Evolutionary conservation across 2,888 invertebrate species (phyloP).

Genomic region (Isoperla grammatica): DNA sequence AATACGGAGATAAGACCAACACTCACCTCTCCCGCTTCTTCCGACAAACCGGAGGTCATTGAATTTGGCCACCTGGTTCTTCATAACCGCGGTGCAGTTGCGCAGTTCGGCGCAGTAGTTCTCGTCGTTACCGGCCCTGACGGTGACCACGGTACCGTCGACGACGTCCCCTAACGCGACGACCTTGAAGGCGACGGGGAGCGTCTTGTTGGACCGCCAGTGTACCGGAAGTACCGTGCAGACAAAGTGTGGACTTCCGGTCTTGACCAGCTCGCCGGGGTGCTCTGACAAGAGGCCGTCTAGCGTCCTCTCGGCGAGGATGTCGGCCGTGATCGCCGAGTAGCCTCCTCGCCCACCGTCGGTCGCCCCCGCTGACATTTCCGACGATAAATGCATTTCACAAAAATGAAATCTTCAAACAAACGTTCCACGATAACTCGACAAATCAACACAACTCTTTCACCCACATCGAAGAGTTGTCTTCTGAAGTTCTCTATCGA

Average conservation of each 20-base stretch:
- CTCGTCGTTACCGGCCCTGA: slow-evolving; percentile 94
- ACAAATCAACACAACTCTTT: slow-evolving; percentile 3
- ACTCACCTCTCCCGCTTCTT: slow-evolving; percentile 90
- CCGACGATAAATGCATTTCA: slow-evolving; percentile 27
- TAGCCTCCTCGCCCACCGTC: slow-evolving; percentile 22
- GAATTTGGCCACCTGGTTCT: slow-evolving; percentile 96
- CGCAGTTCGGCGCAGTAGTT: slow-evolving; percentile 91
- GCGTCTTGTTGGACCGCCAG: slow-evolving; percentile 95
- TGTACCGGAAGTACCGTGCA: slow-evolving; percentile 85
- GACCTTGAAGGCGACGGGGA: slow-evolving; percentile 94
- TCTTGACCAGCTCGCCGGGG: slow-evolving; percentile 87
- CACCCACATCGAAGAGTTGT: neutral
- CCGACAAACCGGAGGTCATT: slow-evolving; percentile 97
- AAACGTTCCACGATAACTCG: neutral
- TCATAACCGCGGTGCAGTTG: slow-evolving; percentile 92
- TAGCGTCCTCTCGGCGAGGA: slow-evolving; percentile 75
- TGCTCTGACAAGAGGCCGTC: slow-evolving; percentile 84
- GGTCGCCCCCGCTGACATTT: slow-evolving; percentile 16
- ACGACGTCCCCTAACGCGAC: slow-evolving; percentile 86
- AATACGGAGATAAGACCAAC: too few relatives aligned
- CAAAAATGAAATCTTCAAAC: too few relatives aligned
- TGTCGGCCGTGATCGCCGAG: slow-evolving; percentile 63
- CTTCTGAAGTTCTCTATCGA: neutral
- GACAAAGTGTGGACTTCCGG: slow-evolving; percentile 92
- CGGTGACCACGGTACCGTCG: slow-evolving; percentile 91